Conservation (phyloP, 2,113 vertebrate genomes). For the Boleophthalmus pectinirostris region DNA sequence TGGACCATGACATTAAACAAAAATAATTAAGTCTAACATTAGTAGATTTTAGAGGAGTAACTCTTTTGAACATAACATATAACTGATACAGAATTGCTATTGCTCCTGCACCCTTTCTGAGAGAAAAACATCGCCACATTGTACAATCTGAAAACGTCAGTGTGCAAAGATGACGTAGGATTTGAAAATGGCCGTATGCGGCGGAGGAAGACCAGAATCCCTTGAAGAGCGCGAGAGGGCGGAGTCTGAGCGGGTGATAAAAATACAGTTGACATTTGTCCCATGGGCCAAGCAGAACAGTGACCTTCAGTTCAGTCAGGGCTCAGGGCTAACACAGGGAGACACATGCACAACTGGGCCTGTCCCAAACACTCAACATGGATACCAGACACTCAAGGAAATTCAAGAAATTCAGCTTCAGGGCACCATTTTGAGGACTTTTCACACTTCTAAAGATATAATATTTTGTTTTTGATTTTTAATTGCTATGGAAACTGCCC, state of each 20-base stretch:
- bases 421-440: no score
- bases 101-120: no score
- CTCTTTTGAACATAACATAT: no score
- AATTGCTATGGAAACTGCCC: no score
- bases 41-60: no score
- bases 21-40: no score
- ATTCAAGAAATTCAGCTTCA: background rate
- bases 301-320: slow-evolving; percentile 60
- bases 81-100: no score
- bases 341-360: background rate
- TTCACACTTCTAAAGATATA: no score
- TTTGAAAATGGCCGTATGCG: background rate
- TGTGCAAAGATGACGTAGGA: background rate
- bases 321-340: background rate
- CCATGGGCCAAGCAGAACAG: slow-evolving; percentile 27
- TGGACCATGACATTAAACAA: no score
- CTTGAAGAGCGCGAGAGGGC: background rate
- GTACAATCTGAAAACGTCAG: no score
- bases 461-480: no score
- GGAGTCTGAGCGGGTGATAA: slow-evolving; percentile 14
- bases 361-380: background rate
- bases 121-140: no score
- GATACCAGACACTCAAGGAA: background rate
- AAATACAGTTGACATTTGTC: slow-evolving; percentile 62
- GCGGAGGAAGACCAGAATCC: background rate